Base-by-base conservation (phyloP, 1,140 invertebrate species). In the Camponotus pennsylvanicus region DNA sequence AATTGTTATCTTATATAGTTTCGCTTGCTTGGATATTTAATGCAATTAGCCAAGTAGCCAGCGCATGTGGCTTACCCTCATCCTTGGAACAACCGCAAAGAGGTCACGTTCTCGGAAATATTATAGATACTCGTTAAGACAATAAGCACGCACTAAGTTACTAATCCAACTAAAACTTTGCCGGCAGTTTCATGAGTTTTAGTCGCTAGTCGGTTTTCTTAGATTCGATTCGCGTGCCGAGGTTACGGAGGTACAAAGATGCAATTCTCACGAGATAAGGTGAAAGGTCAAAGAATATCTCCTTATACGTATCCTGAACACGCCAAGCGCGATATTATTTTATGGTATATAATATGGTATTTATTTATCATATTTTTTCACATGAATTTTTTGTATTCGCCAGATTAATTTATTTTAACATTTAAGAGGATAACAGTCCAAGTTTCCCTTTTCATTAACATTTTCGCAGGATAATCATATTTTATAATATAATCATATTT, bases 161-260 rank as follows among this genome's bases (percentile, higher is more conserved):
- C 55, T 84, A 84, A 89, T 71, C 73, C 88, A 57, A 78, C 61
- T 73, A 73, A 84, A 90, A 89, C 45, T 90, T 89, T 21, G 42
- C 57, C 40, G 55, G 66, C 87, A 73, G 67, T 63, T 87, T 79
- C 55, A 86, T 42, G 73, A 89, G 86, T 55, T 79, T 45, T 45
- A 67, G 42, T n/a, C 49, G 21, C n/a, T 79, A 34, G 66, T 87
- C 66, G 79, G 88, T 85, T 92, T 91, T 91, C 91, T 92, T 89
- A 85, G 89, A 92, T 90, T 91, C 92, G 87, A 91, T 93, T 92
- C 90, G 89, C 89, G 89, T 90, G 89, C 88, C 85, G 88, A 85
- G 89, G 89, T 90, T 90, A 87, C 88, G 67, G 70, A 78, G 88
- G 76, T 73, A 80, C 71, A n/a, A 84, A 63, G 86, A 78, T 70